phyloP scores from a whole-genome alignment of 2,888 invertebrate species.

The Eucriotettix oculatus region DNA sequence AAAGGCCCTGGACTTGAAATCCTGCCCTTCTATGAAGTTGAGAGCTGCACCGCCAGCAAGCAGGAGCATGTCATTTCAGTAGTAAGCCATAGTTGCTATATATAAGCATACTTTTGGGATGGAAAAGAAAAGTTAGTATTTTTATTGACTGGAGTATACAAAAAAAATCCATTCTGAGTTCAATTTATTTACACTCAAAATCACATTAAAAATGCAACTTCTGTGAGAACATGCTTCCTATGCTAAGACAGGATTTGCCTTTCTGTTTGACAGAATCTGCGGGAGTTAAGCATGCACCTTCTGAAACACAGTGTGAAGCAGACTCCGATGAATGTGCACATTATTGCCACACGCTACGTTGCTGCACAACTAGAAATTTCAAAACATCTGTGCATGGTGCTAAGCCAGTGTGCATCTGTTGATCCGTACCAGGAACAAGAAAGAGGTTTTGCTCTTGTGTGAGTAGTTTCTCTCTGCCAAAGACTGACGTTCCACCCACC shows the following conservation, averaged over 20 bases:
- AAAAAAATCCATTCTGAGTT: too few species aligned
- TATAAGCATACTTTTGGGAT: too few species aligned
- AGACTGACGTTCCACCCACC: background rate
- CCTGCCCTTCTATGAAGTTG: conserved; percentile 65
- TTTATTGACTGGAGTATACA: too few species aligned
- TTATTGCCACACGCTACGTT: conserved; percentile 65
- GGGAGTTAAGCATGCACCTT: conserved; percentile 71
- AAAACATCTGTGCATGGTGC: conserved; percentile 55
- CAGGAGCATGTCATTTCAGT: conserved; percentile 80
- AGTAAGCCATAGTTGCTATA: conserved; percentile 28
- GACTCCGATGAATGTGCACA: conserved; percentile 57
- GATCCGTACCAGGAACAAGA: conserved; percentile 50
- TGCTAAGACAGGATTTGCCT: too few species aligned
- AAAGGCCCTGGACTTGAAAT: conserved; percentile 17
- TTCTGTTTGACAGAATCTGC: conserved; percentile 45
- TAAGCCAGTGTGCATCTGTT: conserved; percentile 49
- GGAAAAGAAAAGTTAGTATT: too few species aligned
- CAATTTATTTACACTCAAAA: too few species aligned
- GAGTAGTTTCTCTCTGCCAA: conserved; percentile 18
- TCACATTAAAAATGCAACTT: too few species aligned
- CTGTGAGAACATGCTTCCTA: too few species aligned
- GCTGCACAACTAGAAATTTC: conserved; percentile 67
- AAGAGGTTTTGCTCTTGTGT: conserved; percentile 67
- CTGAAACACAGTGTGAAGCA: conserved; percentile 42
- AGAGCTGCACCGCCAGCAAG: conserved; percentile 73